Conservation (phyloP, 2,113 vertebrate species). For the Eudyptes chrysolophus region DNA sequence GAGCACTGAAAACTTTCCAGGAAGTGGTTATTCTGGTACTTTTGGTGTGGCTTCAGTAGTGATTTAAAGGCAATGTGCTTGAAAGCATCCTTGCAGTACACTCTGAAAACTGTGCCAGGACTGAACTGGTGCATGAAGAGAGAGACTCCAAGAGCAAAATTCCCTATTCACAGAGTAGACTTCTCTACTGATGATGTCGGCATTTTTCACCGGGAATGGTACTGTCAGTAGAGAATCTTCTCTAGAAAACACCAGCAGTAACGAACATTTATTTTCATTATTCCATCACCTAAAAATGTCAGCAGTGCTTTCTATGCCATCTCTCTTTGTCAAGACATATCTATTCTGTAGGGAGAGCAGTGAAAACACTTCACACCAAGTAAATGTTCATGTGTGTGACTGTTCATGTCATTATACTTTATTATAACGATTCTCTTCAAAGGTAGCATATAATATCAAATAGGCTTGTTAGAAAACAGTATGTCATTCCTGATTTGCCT, state of each 20-base stretch:
- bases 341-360: background rate
- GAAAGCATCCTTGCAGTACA: background rate
- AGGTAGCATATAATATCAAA: slow-evolving; percentile 10
- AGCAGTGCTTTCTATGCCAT: slow-evolving; percentile 1
- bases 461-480: background rate
- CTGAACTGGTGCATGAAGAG: background rate
- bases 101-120: background rate
- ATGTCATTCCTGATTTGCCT: slow-evolving; percentile 42
- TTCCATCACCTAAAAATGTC: slow-evolving; percentile 34
- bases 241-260: background rate
- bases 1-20: background rate
- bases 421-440: background rate
- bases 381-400: slow-evolving; percentile 3
- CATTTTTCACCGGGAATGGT: background rate
- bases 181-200: background rate
- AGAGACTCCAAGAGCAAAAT: background rate
- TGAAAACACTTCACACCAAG: slow-evolving; percentile 41
- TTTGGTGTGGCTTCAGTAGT: background rate
- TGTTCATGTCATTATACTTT: background rate
- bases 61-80: background rate
- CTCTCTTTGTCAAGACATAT: background rate
- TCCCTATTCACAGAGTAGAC: background rate
- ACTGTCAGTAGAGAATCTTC: slow-evolving; percentile 7
- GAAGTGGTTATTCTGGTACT: background rate
- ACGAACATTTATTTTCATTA: background rate